A percentile compares a stretch with the other conserved stretches of the same genome.
Evolutionary conservation across 2,888 invertebrate species (phyloP).

Genomic region (Quadroppia sp.): DNA sequence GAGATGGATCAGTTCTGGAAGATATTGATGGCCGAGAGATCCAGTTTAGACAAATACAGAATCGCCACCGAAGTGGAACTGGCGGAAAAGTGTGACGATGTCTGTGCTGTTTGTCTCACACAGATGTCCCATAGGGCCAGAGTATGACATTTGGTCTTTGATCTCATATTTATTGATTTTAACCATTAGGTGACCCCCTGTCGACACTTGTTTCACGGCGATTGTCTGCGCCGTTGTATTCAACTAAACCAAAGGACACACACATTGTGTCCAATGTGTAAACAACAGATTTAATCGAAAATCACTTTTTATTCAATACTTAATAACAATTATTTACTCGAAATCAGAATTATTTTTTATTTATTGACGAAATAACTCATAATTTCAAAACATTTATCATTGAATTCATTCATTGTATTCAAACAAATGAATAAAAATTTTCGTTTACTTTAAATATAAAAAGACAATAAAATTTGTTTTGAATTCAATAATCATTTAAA

Average conservation of each 20-base stretch:
- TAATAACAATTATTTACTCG: too few species aligned
- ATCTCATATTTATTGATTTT: not conserved
- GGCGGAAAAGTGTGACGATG: constrained; percentile 63
- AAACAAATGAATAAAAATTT: too few species aligned
- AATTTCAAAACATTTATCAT: too few species aligned
- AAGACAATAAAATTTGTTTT: too few species aligned
- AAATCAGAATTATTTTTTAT: too few species aligned
- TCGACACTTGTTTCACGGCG: constrained; percentile 73
- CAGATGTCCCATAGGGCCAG: constrained; percentile 64
- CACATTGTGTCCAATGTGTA: constrained; percentile 68
- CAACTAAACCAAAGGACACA: constrained; percentile 48
- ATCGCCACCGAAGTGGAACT: constrained; percentile 64
- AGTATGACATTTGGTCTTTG: constrained; percentile 52
- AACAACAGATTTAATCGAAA: constrained; percentile 51
- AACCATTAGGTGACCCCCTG: constrained; percentile 61
- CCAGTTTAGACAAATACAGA: constrained; percentile 57
- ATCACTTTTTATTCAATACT: too few species aligned
- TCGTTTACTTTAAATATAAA: too few species aligned
- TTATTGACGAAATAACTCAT: too few species aligned
- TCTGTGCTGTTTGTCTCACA: constrained; percentile 72
- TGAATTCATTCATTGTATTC: too few species aligned
- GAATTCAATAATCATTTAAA: too few species aligned
- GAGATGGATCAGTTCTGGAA: constrained; percentile 50
- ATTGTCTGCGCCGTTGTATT: constrained; percentile 69
- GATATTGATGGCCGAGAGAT: constrained; percentile 61